Conservation (phyloP, 2,797 vertebrate species). For the Helicolenus hilgendorfi region DNA sequence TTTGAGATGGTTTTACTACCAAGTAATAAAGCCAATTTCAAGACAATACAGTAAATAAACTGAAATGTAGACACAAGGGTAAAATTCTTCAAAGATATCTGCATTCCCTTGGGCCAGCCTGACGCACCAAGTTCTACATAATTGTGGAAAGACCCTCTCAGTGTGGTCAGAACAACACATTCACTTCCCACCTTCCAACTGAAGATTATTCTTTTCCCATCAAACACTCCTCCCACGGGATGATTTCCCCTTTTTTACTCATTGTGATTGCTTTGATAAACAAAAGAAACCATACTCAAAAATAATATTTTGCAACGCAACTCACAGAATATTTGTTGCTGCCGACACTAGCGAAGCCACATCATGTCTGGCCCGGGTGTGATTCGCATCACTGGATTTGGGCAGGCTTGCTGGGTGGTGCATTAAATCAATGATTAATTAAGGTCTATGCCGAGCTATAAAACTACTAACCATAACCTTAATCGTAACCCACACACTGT, state of each 20-base stretch:
- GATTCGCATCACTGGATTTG: background rate
- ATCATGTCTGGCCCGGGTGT: background rate
- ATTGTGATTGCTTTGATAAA: constrained; percentile 22
- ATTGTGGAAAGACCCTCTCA: constrained; percentile 49
- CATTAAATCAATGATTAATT: background rate
- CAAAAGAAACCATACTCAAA: constrained; percentile 4
- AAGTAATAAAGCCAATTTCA: background rate
- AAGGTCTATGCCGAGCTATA: background rate
- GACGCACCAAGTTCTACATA: background rate
- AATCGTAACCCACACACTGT: background rate
- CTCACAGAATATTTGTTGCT: constrained; percentile 25
- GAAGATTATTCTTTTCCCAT: constrained; percentile 50
- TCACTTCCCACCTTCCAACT: constrained; percentile 28
- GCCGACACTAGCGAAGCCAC: background rate
- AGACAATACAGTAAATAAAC: background rate
- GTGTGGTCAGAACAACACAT: constrained; percentile 34
- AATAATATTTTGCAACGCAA: background rate
- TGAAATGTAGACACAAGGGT: background rate
- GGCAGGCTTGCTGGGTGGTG: background rate
- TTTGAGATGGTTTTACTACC: background rate
- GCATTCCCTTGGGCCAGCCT: background rate
- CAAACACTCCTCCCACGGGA: constrained; percentile 29
- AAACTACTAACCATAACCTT: background rate
- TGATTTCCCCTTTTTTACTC: constrained; percentile 42
- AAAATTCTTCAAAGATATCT: background rate